Conservation (phyloP, 2,113 vertebrate genomes). For the Poeciliopsis turrubarensis region DNA sequence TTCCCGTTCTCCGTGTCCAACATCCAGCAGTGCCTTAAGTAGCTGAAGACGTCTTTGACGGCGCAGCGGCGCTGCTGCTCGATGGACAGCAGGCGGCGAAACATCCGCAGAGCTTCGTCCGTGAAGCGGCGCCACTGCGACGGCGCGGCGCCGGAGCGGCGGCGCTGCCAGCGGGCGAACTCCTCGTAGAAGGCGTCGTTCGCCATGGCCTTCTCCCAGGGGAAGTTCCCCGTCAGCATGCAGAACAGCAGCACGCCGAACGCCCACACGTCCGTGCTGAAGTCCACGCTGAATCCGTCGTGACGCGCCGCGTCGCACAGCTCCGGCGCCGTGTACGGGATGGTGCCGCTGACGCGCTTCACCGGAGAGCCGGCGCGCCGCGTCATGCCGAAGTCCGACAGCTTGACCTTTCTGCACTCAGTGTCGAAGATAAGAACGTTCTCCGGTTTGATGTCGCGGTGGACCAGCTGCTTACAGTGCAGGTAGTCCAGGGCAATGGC, state of each 20-base stretch:
- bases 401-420: slow-evolving; percentile 84
- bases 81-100: slow-evolving; percentile 78
- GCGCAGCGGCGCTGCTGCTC: slow-evolving; percentile 80
- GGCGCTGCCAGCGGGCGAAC: slow-evolving; percentile 82
- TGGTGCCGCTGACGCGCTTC: slow-evolving; percentile 84
- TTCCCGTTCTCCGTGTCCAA: slow-evolving; percentile 74
- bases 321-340: slow-evolving; percentile 85
- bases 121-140: slow-evolving; percentile 86
- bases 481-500: slow-evolving; percentile 83
- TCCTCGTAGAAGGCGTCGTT: slow-evolving; percentile 82
- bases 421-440: slow-evolving; percentile 86
- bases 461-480: slow-evolving; percentile 83
- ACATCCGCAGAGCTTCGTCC: slow-evolving; percentile 80
- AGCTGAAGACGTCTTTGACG: slow-evolving; percentile 81
- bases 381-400: slow-evolving; percentile 86
- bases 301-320: slow-evolving; percentile 77
- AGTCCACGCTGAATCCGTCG: slow-evolving; percentile 82
- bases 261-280: slow-evolving; percentile 84
- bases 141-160: slow-evolving; percentile 63
- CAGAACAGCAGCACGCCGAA: slow-evolving; percentile 86
- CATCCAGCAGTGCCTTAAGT: slow-evolving; percentile 81
- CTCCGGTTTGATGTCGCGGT: slow-evolving; percentile 85
- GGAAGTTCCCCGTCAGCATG: slow-evolving; percentile 86
- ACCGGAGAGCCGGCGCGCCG: slow-evolving; percentile 79
- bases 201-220: slow-evolving; percentile 84